Evolutionary conservation across 2,797 vertebrate species (phyloP), one percentile per base, ranked within the genome.

Genomic region (Enteromius fasciolatus): DNA sequence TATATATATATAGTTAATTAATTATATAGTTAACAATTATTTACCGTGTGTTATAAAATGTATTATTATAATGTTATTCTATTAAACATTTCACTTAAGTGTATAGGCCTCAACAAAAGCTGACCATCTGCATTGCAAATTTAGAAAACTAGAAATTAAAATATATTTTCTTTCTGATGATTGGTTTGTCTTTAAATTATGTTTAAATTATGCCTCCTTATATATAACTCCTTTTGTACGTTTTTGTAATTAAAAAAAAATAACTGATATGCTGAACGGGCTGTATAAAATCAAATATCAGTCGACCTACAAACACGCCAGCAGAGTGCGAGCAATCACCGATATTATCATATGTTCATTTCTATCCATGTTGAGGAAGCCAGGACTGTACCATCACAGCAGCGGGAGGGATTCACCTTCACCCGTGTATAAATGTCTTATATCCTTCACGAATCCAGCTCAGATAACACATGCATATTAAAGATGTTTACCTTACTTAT

Each of bases 341-440:
- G 20, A 61, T 36, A 33, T 79, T 31, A 46, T 69, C 23, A 41
- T 61, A 11, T n/a, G 28, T 25, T 75, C 41, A 54, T 78, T 74
- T 77, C 70, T 66, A 33, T 20, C 78, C 23, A 74, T 81, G 77
- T 61, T 78, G 86, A 90, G 85, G 80, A 80, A 83, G 74, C 85
- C 67, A 66, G 85, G 77, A 66, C 86, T 78, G 85, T 73, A 89
- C 81, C 80, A 89, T 87, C 82, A 36, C 36, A 44, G 23, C 50
- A n/a, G 3, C 39, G 18, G 67, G 76, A 78, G 86, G 86, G 76
- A 46, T 33, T 59, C 3, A 3, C 3, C 23, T 25, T 5, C 1
- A 64, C 8, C 14, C 2, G 15, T 14, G 15, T 2, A 23, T 9
- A 17, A 15, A 8, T 6, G 17, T 50, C 1, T 12, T 5, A 41